These are phyloP conservation scores for Dolomedes plantarius DNA, from an alignment of 2,888 invertebrate species.

Conservation along the genomic window DNA sequence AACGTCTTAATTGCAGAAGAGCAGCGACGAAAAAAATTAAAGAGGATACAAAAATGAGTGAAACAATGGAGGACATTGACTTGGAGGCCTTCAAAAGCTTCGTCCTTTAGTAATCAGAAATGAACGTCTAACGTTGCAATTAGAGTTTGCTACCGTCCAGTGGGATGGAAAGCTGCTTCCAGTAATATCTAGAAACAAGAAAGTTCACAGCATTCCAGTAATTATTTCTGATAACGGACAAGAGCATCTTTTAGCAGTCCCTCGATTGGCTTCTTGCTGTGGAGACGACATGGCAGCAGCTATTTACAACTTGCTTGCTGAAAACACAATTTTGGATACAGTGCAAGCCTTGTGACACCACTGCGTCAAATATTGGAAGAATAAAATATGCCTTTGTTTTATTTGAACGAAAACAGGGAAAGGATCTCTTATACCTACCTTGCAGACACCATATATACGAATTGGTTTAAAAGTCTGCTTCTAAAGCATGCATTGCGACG, in stretches of 20 bases:
- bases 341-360: not conserved
- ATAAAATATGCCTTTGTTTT: slow-evolving; percentile 4
- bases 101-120: too few relatives aligned
- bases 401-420: not conserved
- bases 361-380: slow-evolving; percentile 1
- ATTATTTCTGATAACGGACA: too few relatives aligned
- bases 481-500: not conserved
- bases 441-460: not conserved
- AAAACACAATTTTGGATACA: slow-evolving; percentile 22
- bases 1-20: too few relatives aligned
- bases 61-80: too few relatives aligned
- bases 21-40: too few relatives aligned
- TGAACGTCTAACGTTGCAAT: too few relatives aligned
- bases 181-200: too few relatives aligned
- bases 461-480: not conserved
- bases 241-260: not conserved
- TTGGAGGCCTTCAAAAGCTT: too few relatives aligned
- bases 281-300: slow-evolving; percentile 3
- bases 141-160: too few relatives aligned
- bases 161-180: too few relatives aligned
- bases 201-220: too few relatives aligned
- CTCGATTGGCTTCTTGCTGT: slow-evolving; percentile 8
- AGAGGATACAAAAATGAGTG: too few relatives aligned
- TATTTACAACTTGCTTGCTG: slow-evolving; percentile 8
- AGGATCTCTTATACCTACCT: not conserved